These are phyloP conservation scores for Dasysyrphus tricinctus DNA, from an alignment of 2,888 invertebrate species.

Conservation along the genomic window DNA sequence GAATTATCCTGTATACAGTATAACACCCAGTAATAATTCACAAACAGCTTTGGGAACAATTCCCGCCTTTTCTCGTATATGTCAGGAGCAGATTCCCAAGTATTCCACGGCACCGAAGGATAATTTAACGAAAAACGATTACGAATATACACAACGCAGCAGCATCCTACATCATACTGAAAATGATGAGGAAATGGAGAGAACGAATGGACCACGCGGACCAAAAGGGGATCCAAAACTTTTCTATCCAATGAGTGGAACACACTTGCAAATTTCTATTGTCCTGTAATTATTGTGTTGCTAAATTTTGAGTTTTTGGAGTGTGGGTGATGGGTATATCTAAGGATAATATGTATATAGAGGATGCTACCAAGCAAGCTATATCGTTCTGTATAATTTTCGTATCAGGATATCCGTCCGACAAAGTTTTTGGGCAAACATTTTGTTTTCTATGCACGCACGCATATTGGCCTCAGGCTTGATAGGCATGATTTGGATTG, in stretches of 20 bases:
- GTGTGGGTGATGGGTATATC: conserved; percentile 77
- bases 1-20: conserved; percentile 70
- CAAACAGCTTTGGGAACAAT: conserved; percentile 75
- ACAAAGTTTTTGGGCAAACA: conserved; percentile 65
- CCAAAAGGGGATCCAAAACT: conserved; percentile 38
- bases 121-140: conserved; percentile 70
- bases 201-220: neutral
- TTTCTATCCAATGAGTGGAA: conserved; percentile 58
- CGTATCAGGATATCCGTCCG: conserved; percentile 67
- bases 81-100: conserved; percentile 78
- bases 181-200: conserved; percentile 1
- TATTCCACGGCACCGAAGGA: conserved; percentile 69
- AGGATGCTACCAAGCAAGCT: conserved; percentile 10
- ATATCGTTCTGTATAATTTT: conserved; percentile 76
- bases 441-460: conserved; percentile 57
- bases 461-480: conserved; percentile 45
- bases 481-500: conserved; percentile 42
- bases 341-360: neutral
- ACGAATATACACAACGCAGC: conserved; percentile 50
- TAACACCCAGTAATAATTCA: conserved; percentile 75
- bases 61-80: conserved; percentile 82
- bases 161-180: conserved; percentile 38
- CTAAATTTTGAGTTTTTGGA: conserved; percentile 79
- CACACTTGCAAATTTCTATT: conserved; percentile 73
- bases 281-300: conserved; percentile 80